Percentiles rank a stretch among this genome's conserved stretches.
phyloP scores from a whole-genome alignment of 2,888 invertebrate species.

The Rhimphoctona megacephalus region DNA sequence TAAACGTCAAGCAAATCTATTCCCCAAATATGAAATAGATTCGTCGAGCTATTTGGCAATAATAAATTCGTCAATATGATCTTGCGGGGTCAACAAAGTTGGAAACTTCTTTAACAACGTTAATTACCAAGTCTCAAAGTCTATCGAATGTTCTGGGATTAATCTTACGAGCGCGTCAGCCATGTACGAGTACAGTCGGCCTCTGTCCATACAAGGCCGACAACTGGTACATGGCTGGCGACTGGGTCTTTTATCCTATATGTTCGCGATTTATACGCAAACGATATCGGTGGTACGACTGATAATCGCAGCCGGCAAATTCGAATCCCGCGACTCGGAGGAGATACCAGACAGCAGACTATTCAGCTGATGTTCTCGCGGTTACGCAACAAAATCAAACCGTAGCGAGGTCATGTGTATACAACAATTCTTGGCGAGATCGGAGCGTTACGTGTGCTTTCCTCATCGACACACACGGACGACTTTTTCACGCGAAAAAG shows the following conservation, averaged over 20 bases:
- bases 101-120: background rate
- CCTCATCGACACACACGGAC: constrained; percentile 39
- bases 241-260: too few species aligned
- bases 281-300: background rate
- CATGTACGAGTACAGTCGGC: too few species aligned
- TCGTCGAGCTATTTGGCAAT: background rate
- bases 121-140: background rate
- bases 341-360: constrained; percentile 38
- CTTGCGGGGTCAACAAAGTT: background rate
- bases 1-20: background rate
- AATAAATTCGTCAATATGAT: background rate
- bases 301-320: constrained; percentile 41
- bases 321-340: constrained; percentile 39
- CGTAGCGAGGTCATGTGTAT: constrained; percentile 62
- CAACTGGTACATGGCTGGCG: too few species aligned
- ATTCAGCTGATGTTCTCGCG: constrained; percentile 50
- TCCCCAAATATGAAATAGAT: background rate
- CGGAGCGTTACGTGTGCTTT: constrained; percentile 53
- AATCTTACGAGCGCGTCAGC: background rate
- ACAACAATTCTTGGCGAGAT: constrained; percentile 46
- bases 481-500: constrained; percentile 3
- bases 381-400: constrained; percentile 66
- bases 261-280: constrained; percentile 1
- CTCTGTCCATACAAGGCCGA: too few species aligned
- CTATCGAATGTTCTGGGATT: too few species aligned